phyloP scores from a whole-genome alignment of 2,113 vertebrate species.

The Catharus fuscescens region DNA sequence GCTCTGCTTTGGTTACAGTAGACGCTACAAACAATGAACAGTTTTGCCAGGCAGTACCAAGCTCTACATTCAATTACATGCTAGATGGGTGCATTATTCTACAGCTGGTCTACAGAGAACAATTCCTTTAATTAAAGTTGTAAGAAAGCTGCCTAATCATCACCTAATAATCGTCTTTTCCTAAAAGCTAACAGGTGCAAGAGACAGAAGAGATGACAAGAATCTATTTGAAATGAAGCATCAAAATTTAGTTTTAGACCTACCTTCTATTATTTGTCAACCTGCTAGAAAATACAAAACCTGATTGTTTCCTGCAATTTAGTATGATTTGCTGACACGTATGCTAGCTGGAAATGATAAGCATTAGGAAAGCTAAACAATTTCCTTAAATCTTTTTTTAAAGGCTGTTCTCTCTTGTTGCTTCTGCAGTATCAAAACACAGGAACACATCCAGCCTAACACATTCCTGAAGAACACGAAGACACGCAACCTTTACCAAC shows the following conservation, averaged over 20 bases:
- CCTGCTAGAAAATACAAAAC: neutral
- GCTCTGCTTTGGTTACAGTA: accelerated
- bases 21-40: neutral
- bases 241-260: neutral
- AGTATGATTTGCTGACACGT: neutral
- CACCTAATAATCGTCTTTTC: neutral
- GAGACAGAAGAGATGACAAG: neutral
- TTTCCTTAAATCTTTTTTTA: neutral
- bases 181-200: neutral
- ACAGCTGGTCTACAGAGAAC: accelerated
- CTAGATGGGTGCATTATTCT: neutral
- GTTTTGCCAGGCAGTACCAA: neutral
- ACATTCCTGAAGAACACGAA: neutral
- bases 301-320: neutral
- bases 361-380: neutral
- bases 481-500: neutral
- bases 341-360: neutral
- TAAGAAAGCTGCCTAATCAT: neutral
- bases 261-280: neutral
- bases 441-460: neutral
- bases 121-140: neutral
- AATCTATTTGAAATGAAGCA: neutral
- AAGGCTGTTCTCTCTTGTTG: neutral
- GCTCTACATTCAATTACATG: accelerated
- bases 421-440: neutral